These are phyloP conservation scores for Linepithema humile DNA, from an alignment of 1,140 invertebrate species.

Conservation along the genomic window DNA sequence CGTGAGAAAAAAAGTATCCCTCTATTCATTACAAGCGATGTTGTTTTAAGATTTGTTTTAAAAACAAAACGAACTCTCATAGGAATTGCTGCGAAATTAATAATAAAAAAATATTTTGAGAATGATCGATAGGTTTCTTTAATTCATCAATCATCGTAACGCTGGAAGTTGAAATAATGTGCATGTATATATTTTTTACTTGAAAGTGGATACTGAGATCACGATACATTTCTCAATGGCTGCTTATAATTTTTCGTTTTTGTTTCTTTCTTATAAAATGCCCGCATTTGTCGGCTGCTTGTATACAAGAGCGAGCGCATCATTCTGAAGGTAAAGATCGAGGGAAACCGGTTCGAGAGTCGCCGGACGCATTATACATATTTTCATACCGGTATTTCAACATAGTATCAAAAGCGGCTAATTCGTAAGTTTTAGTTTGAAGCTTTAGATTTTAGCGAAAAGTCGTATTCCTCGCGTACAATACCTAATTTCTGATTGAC, in stretches of 20 bases:
- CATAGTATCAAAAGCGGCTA: slow-evolving; percentile 41
- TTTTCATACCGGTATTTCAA: slow-evolving; percentile 37
- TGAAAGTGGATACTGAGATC: background rate
- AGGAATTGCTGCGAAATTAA: background rate
- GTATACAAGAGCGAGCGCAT: slow-evolving; percentile 41
- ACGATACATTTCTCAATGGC: slow-evolving; percentile 1
- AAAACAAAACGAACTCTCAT: background rate
- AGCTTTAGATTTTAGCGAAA: background rate
- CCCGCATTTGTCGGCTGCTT: slow-evolving; percentile 13
- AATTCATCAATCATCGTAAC: slow-evolving; percentile 1
- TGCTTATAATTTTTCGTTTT: slow-evolving; percentile 55
- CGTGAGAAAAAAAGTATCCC: background rate
- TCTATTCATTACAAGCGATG: background rate
- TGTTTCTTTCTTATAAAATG: slow-evolving; percentile 35
- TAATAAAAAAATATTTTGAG: background rate
- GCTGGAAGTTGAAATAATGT: background rate
- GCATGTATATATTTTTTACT: background rate
- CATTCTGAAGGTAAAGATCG: slow-evolving; percentile 70
- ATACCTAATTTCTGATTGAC: slow-evolving; percentile 12
- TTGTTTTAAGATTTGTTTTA: background rate
- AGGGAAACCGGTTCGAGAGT: slow-evolving; percentile 70
- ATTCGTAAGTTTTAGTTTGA: slow-evolving; percentile 63
- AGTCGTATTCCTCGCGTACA: background rate
- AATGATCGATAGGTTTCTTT: slow-evolving; percentile 11
- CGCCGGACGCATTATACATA: slow-evolving; percentile 64